Conservation (phyloP, 2,113 vertebrate genomes). For the Takifugu bimaculatus region DNA sequence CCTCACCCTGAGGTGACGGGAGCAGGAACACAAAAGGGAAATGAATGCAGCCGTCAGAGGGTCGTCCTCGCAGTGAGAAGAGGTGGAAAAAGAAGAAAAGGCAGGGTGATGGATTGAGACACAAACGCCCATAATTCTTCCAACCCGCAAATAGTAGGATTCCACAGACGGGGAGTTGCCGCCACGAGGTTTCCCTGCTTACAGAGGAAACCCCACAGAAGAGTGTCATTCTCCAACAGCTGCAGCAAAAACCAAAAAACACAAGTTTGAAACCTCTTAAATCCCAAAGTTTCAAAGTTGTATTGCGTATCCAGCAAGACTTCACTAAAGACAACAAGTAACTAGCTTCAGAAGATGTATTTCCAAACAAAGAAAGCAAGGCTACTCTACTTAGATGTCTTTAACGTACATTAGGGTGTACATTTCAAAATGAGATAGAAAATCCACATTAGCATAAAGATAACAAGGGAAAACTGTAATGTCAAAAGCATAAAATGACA, state of each 20-base stretch:
- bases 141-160: slow-evolving; percentile 28
- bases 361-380: too few relatives aligned
- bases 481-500: too few relatives aligned
- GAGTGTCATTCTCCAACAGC: too few relatives aligned
- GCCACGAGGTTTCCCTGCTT: slow-evolving; percentile 34
- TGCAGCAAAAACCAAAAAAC: background rate
- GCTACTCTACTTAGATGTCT: too few relatives aligned
- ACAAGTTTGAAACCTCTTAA: background rate
- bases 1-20: too few relatives aligned
- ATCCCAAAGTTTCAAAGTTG: background rate
- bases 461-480: too few relatives aligned
- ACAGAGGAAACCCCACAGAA: background rate
- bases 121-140: slow-evolving; percentile 28
- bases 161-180: slow-evolving; percentile 13
- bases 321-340: too few relatives aligned
- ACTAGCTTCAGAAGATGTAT: too few relatives aligned
- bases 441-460: too few relatives aligned
- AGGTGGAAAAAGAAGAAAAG: background rate
- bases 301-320: background rate
- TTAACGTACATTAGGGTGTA: too few relatives aligned
- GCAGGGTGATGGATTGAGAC: slow-evolving; percentile 1
- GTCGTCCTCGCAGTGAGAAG: background rate
- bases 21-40: slow-evolving; percentile 5
- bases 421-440: too few relatives aligned
- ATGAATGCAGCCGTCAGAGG: slow-evolving; percentile 1